Percentiles rank a stretch among this genome's conserved stretches.
phyloP scores from a whole-genome alignment of 37 sponge, comb jelly and placozoan genomes.

The Geodia barretti region DNA sequence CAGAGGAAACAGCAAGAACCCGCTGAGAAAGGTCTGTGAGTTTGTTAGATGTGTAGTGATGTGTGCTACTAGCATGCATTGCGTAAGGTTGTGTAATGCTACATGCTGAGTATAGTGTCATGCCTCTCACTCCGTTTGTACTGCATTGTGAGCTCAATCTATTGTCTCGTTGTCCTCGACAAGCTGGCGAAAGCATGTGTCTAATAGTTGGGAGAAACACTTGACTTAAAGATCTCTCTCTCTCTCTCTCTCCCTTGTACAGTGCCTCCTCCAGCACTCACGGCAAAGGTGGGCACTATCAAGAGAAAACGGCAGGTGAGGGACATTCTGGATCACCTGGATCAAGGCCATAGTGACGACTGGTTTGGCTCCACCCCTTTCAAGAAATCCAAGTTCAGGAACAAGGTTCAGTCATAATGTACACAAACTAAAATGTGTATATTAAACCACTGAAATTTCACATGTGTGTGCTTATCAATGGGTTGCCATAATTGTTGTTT shows the following conservation, averaged over 20 bases:
- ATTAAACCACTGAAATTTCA: background rate
- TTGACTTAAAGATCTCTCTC: background rate
- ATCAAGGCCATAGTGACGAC: slow-evolving; percentile 52
- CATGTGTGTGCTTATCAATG: no score
- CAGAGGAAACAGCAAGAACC: background rate
- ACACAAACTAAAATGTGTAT: background rate
- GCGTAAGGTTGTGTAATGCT: no score
- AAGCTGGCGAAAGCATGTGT: background rate
- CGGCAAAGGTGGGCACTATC: slow-evolving; percentile 46
- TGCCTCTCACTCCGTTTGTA: no score
- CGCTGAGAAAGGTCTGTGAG: background rate
- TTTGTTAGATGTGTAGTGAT: no score
- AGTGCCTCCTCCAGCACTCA: slow-evolving; percentile 4
- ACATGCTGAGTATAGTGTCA: no score
- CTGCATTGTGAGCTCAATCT: no score
- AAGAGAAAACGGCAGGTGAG: slow-evolving; percentile 62
- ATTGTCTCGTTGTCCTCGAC: no score
- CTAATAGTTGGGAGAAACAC: background rate
- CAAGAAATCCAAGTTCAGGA: slow-evolving; percentile 8
- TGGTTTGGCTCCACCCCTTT: slow-evolving; percentile 43
- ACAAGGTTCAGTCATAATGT: background rate
- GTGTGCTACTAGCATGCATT: no score
- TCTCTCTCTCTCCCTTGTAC: background rate
- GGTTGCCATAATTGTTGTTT: no score
- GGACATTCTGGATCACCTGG: slow-evolving; percentile 1